phyloP scores from a whole-genome alignment of 2,888 invertebrate species.

The Escarpia spicata region DNA sequence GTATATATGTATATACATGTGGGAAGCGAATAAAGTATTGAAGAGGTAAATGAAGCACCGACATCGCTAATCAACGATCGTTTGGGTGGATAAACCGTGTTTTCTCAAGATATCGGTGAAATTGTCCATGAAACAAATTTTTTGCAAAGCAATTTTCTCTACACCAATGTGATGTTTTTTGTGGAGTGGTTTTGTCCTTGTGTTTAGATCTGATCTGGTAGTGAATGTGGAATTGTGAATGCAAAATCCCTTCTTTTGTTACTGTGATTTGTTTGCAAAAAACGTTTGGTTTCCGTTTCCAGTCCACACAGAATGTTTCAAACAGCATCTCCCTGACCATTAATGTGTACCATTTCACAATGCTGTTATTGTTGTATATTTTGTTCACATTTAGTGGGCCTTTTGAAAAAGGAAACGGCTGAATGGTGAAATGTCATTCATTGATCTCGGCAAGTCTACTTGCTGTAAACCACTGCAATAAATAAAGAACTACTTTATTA shows the following conservation, averaged over 20 bases:
- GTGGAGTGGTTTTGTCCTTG: background rate
- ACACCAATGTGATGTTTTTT: background rate
- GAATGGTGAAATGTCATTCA: background rate
- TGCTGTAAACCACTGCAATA: slow-evolving; percentile 3
- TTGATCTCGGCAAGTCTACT: background rate
- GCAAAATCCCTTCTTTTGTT: background rate
- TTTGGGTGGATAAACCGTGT: background rate
- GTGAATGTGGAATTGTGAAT: background rate
- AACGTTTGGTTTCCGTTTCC: too few species aligned
- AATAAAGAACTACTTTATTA: slow-evolving; percentile 12
- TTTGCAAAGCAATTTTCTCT: background rate
- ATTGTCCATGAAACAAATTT: background rate
- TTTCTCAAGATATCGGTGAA: background rate
- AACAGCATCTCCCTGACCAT: too few species aligned
- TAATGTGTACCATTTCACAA: background rate
- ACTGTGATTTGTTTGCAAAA: background rate
- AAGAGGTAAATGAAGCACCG: slow-evolving; percentile 37
- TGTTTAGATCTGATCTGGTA: background rate
- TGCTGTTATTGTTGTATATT: background rate
- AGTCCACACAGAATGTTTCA: too few species aligned
- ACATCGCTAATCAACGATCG: slow-evolving; percentile 41
- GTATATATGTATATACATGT: slow-evolving; percentile 27
- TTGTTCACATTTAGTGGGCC: background rate
- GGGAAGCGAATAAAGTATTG: slow-evolving; percentile 35
- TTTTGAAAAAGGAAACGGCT: background rate